Base-by-base conservation (phyloP, 2,113 vertebrate species). In the Colinus virginianus region DNA sequence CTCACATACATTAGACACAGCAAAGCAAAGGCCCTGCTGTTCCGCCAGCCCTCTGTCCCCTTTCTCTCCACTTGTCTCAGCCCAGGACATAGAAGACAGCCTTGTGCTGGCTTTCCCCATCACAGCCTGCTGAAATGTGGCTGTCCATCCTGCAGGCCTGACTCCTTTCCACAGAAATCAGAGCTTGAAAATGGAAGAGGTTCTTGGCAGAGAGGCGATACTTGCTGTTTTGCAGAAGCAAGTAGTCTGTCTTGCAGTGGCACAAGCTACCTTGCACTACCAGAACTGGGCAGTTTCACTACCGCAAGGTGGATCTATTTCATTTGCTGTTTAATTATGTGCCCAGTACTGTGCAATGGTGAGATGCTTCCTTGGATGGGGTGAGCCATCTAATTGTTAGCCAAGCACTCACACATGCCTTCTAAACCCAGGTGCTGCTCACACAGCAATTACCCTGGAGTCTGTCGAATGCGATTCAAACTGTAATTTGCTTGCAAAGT, bases 291-390 rank as follows among this genome's bases (percentile, higher is more conserved):
- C 42, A 32, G 30, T 26, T 85, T 32, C 67, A 49, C 43, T 53
- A 32, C 22, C 46, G 68, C 42, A 74, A 80, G 16, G n/a, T 32
- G 25, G 6, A 43, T 15, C 32, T 68, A n/a, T 91, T 74, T 59
- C 58, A 90, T 94, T 93, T 86, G 48, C 30, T 86, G 69, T 93
- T 93, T 90, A 91, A 94, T 93, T 93, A 81, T 43, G 26, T 95
- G 79, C 46, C 88, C 69, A 56, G 11, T 55, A 32, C 42, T n/a
- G 40, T 23, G 76, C 49, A 91, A 7, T 18, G 53, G 61, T 58
- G 69, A 86, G 61, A 74, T 0, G 2, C 64, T 53, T 53, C n/a
- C 53, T 68, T 56, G 83, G 68, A 68, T 86, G 66, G 72, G 69
- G 71, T 15, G 11, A 94, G 51, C 23, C 78, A 84, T 38, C 55